phyloP scores from a whole-genome alignment of 1,140 invertebrate species.

The Drosophila miranda region DNA sequence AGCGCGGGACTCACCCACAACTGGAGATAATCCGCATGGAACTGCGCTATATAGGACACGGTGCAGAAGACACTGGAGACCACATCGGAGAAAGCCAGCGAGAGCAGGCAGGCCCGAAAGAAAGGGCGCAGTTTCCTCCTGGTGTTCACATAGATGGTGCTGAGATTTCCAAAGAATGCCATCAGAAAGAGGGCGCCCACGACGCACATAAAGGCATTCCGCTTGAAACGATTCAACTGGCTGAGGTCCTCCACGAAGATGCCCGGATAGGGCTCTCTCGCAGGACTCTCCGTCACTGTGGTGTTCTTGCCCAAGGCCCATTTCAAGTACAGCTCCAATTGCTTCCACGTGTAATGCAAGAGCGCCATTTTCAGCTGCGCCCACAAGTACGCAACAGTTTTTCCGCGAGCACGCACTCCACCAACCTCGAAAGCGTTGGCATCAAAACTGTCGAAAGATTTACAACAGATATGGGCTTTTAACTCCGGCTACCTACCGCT shows the following conservation, averaged over 20 bases:
- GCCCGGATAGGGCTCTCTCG: conserved; percentile 22
- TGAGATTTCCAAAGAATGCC: conserved; percentile 62
- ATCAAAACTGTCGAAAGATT: conserved; percentile 38
- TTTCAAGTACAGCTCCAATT: conserved; percentile 31
- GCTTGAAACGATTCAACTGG: conserved; percentile 24
- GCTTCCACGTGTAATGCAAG: conserved; percentile 33
- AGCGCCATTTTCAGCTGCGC: conserved; percentile 37
- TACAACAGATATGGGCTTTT: conserved; percentile 8
- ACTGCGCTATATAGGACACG: conserved; percentile 59
- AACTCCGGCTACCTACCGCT: conserved; percentile 1
- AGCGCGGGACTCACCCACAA: conserved; percentile 68
- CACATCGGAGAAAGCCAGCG: conserved; percentile 82
- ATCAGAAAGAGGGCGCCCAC: conserved; percentile 38
- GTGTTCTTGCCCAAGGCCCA: conserved; percentile 19
- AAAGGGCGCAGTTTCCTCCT: conserved; percentile 69
- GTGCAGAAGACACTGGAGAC: conserved; percentile 68
- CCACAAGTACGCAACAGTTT: conserved; percentile 43
- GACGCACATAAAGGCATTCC: conserved; percentile 32
- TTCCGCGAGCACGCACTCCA: not conserved
- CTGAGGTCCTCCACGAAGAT: conserved; percentile 45
- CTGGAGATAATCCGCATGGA: conserved; percentile 56
- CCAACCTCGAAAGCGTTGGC: conserved; percentile 12
- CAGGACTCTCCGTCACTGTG: conserved; percentile 5
- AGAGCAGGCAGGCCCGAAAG: conserved; percentile 81
- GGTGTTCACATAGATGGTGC: conserved; percentile 65